phyloP scores from a whole-genome alignment of 2,113 vertebrate species.

The Corvus cornix region DNA sequence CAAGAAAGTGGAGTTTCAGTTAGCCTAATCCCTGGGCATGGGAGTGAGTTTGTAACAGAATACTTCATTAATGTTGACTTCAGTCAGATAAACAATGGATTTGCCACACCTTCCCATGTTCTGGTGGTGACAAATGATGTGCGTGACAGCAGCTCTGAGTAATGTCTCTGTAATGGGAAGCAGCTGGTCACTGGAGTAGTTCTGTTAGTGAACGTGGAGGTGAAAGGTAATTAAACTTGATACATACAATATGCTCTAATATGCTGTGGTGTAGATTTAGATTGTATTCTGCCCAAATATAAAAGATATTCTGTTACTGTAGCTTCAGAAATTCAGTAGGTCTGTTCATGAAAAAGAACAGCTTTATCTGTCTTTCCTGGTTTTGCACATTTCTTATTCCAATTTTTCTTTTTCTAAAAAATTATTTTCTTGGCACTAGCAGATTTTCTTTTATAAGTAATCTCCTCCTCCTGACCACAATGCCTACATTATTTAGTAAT shows the following conservation, averaged over 20 bases:
- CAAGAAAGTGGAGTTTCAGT: background rate
- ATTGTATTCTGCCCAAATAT: background rate
- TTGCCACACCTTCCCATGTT: background rate
- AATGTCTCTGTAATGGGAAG: constrained; percentile 5
- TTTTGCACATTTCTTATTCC: background rate
- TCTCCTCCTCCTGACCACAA: background rate
- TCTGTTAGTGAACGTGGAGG: background rate
- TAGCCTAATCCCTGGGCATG: background rate
- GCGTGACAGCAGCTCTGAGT: background rate
- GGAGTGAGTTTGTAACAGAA: background rate
- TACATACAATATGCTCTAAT: background rate
- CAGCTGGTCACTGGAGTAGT: constrained; percentile 1
- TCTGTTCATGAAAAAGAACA: background rate
- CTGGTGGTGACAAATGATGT: background rate
- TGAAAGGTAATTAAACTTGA: constrained; percentile 16
- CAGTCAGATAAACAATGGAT: background rate
- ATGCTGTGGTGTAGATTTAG: background rate
- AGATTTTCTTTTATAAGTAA: background rate
- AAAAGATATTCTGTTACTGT: background rate
- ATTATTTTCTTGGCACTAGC: background rate
- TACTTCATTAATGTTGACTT: background rate
- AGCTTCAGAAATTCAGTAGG: background rate
- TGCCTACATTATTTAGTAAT: constrained; percentile 1
- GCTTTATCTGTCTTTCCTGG: background rate
- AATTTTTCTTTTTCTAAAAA: background rate